phyloP scores from a whole-genome alignment of 2,113 vertebrate genomes.

The Bungarus multicinctus region DNA sequence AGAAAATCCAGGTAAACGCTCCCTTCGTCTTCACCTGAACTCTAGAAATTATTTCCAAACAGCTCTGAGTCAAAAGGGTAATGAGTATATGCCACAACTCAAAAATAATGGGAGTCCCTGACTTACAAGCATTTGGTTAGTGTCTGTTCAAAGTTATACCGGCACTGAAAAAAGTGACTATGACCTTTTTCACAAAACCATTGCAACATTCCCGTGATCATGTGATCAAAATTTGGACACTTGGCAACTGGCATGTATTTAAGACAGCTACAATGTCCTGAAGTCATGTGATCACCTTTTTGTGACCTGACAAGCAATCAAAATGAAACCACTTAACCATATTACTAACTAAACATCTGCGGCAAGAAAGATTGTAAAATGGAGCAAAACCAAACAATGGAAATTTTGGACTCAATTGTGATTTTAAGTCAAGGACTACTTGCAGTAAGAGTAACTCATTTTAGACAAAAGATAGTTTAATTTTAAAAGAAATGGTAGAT shows the following conservation, averaged over 20 bases:
- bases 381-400: background rate
- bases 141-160: no score
- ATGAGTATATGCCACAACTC: background rate
- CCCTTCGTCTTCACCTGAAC: background rate
- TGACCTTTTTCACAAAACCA: no score
- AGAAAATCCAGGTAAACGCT: background rate
- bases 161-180: no score
- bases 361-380: background rate
- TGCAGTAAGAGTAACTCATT: background rate
- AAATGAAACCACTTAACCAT: background rate
- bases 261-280: background rate
- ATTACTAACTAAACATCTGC: background rate
- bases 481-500: background rate
- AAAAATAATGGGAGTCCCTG: background rate
- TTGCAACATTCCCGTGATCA: no score
- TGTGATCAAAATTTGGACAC: no score
- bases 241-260: background rate
- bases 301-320: background rate
- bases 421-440: background rate
- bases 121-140: no score
- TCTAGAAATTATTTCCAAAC: background rate
- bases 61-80: no score
- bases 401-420: background rate
- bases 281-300: background rate
- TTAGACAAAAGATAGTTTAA: background rate